Evolutionary conservation across 1,140 invertebrate genomes (phyloP), one percentile per base, ranked within the genome.

Genomic region (Reticulitermes speratus): DNA sequence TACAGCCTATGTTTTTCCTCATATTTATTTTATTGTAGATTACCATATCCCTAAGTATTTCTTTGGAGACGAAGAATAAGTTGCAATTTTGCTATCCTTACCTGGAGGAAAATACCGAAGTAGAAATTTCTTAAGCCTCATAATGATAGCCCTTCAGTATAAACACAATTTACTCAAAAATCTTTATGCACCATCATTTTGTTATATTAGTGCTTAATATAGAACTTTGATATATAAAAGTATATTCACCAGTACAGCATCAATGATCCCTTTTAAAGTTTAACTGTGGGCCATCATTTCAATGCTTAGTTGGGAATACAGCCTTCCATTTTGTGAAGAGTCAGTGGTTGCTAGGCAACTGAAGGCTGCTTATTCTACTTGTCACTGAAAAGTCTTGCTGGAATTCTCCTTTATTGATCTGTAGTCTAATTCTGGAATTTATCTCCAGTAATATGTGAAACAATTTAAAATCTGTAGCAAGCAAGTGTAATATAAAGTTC

Each of bases 41-140:
- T 12, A 7, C 45, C 45, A 48, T 48, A 48, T 48, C 9, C 45
- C 45, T 48, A 11, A 3, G 45, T 12, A 48, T 48, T 3, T 48
- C 0, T 48, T 48, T 16, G 2, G 9, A 48, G 45, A 48, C 0
- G 9, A 48, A 48, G 45, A 48, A 48, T 21, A 21, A 5, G 19
- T 19, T 55, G 52, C 19, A 55, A 55, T 16, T 21, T 19, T 55
- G 19, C 14, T 19, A 55, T 55, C 44, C 38, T 44, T 44, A 84
- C 83, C 83, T 84, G 83, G 83, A 84, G 83, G 83, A 84, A 52
- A 84, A 21, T 84, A 84, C 11, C 83, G 21, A 12, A 84, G 83
- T 52, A 84, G 55, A 84, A 84, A 84, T 59, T 59, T 84, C 55
- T 59, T 45, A 30, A 84, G 52, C 23, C 83, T 45, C 48, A 84